These are phyloP conservation scores for Tapirus indicus DNA, from an alignment of 2,797 vertebrate genomes.

Conservation along the genomic window DNA sequence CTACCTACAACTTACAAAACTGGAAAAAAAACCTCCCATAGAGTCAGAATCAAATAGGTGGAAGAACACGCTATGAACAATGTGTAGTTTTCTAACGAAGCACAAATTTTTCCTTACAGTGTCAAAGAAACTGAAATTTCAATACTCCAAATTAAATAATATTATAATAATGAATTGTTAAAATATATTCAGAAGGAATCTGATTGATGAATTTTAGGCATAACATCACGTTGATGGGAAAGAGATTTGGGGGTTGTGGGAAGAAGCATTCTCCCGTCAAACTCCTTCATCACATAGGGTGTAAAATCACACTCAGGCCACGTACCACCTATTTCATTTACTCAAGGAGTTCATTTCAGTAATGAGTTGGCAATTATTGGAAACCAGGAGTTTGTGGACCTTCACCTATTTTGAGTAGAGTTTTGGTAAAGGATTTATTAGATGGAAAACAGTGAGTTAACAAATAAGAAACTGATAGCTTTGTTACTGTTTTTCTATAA, in stretches of 20 bases:
- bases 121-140: background rate
- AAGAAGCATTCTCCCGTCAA: background rate
- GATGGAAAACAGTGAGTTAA: background rate
- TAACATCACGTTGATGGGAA: background rate
- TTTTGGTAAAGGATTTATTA: background rate
- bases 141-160: background rate
- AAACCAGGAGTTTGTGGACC: background rate
- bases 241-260: background rate
- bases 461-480: background rate
- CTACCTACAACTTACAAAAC: background rate
- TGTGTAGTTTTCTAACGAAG: background rate
- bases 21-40: background rate
- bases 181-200: background rate
- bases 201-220: background rate
- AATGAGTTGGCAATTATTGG: background rate
- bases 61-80: background rate
- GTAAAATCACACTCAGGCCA: background rate
- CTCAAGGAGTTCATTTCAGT: background rate
- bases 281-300: background rate
- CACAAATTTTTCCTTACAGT: background rate
- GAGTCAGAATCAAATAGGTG: background rate
- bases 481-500: background rate
- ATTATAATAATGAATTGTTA: background rate
- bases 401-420: slow-evolving; percentile 31
- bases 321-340: background rate